Percentiles rank a stretch among this genome's conserved stretches.
phyloP scores from a whole-genome alignment of 2,797 vertebrate genomes.

The Rousettus madagascariensis region DNA sequence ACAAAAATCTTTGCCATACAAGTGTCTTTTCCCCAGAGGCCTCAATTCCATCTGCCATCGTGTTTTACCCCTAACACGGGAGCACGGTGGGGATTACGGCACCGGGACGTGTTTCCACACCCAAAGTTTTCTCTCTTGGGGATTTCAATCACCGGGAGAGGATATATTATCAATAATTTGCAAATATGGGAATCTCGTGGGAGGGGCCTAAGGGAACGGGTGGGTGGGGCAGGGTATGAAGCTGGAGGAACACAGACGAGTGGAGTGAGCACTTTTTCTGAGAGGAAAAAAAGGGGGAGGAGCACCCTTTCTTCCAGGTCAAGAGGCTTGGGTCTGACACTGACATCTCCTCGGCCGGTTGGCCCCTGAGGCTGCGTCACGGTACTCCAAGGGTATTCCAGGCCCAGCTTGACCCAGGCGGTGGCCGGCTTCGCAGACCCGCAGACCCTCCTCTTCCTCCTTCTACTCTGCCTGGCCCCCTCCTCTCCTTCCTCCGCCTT shows the following conservation, averaged over 20 bases:
- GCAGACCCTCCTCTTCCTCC: background rate
- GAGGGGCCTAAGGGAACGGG: background rate
- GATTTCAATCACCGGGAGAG: conserved; percentile 56
- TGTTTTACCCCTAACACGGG: conserved; percentile 78
- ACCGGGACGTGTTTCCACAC: conserved; percentile 63
- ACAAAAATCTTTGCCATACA: conserved; percentile 77
- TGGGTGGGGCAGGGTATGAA: background rate
- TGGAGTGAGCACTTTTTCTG: background rate
- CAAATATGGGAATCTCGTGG: background rate
- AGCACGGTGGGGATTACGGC: conserved; percentile 61
- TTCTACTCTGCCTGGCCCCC: background rate
- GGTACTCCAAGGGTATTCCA: accelerated
- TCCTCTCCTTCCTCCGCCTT: background rate
- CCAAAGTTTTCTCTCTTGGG: conserved; percentile 61
- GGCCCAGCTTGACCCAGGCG: background rate
- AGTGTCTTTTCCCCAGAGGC: conserved; percentile 75
- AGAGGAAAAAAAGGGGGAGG: background rate
- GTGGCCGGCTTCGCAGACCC: accelerated
- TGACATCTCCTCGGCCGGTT: background rate
- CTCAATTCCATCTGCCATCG: conserved; percentile 76
- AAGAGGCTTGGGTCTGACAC: conserved; percentile 38
- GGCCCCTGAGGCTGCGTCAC: background rate
- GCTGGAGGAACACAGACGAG: background rate
- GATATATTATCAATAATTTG: conserved; percentile 71
- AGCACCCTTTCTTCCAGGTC: background rate